Conservation (phyloP, 1,140 invertebrate species). For the Drusus annulatus region DNA sequence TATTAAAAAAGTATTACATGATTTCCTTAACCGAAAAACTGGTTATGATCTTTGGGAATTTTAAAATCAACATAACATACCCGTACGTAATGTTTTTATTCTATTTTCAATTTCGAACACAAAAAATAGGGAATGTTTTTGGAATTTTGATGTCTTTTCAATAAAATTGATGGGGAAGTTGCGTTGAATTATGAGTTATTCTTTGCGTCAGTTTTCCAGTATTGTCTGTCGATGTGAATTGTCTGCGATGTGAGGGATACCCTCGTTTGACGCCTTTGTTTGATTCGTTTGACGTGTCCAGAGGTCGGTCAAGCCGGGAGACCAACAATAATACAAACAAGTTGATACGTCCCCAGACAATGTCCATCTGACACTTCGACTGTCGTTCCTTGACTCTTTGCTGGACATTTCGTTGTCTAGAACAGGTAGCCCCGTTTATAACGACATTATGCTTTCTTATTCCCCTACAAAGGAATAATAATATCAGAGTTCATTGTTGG, state of each 20-base stretch:
- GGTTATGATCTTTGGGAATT: too few species aligned
- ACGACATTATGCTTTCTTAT: constrained; percentile 43
- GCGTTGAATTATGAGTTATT: background rate
- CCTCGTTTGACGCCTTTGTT: constrained; percentile 57
- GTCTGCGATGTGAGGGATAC: constrained; percentile 34
- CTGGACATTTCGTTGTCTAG: constrained; percentile 48
- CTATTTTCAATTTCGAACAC: too few species aligned
- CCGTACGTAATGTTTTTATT: too few species aligned
- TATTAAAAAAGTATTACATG: too few species aligned
- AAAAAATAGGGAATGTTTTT: too few species aligned
- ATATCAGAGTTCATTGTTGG: constrained; percentile 45
- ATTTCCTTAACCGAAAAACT: too few species aligned
- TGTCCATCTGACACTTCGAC: constrained; percentile 36
- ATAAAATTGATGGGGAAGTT: too few species aligned
- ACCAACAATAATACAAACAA: constrained; percentile 45
- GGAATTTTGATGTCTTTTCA: too few species aligned
- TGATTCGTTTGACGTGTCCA: constrained; percentile 29
- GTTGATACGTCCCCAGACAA: constrained; percentile 49
- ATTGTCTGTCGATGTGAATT: constrained; percentile 21
- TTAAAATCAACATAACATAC: too few species aligned
- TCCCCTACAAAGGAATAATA: constrained; percentile 40
- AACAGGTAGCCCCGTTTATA: constrained; percentile 54
- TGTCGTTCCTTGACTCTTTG: constrained; percentile 41
- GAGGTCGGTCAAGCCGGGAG: constrained; percentile 50
- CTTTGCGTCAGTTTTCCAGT: background rate